phyloP scores from a whole-genome alignment of 2,888 invertebrate species.

The Aethes cnicana region DNA sequence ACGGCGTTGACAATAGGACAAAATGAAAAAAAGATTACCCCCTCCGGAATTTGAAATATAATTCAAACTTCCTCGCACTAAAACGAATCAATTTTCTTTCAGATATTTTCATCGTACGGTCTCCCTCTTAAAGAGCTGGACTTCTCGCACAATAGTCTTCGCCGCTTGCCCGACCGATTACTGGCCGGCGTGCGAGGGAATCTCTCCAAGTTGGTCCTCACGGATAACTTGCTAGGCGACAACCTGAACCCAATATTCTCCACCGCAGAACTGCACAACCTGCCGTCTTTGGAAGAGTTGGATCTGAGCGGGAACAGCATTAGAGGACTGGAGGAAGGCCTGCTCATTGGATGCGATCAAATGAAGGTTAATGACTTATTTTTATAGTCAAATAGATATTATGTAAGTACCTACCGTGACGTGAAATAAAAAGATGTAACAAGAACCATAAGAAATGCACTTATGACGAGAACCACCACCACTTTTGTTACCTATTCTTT shows the following conservation, averaged over 20 bases:
- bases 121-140: slow-evolving; percentile 89
- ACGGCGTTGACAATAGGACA: too few species aligned
- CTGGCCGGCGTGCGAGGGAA: slow-evolving; percentile 85
- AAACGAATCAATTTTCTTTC: slow-evolving; percentile 42
- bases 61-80: not conserved
- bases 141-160: slow-evolving; percentile 90
- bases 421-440: too few species aligned
- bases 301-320: slow-evolving; percentile 92
- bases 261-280: slow-evolving; percentile 90
- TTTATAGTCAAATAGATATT: not conserved
- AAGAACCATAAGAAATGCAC: too few species aligned
- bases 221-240: slow-evolving; percentile 93
- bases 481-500: too few species aligned
- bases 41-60: too few species aligned
- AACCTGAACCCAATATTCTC: slow-evolving; percentile 95
- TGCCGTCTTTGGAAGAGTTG: slow-evolving; percentile 87
- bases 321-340: slow-evolving; percentile 91
- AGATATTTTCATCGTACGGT: slow-evolving; percentile 87
- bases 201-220: slow-evolving; percentile 86
- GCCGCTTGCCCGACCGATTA: slow-evolving; percentile 89
- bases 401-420: too few species aligned
- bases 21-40: too few species aligned
- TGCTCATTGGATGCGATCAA: slow-evolving; percentile 90
- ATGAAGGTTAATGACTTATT: slow-evolving; percentile 77
- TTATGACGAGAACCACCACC: too few species aligned